Evolutionary conservation across 1,140 invertebrate genomes (phyloP), one percentile per base, ranked within the genome.

Genomic region (Danaus plexippus): DNA sequence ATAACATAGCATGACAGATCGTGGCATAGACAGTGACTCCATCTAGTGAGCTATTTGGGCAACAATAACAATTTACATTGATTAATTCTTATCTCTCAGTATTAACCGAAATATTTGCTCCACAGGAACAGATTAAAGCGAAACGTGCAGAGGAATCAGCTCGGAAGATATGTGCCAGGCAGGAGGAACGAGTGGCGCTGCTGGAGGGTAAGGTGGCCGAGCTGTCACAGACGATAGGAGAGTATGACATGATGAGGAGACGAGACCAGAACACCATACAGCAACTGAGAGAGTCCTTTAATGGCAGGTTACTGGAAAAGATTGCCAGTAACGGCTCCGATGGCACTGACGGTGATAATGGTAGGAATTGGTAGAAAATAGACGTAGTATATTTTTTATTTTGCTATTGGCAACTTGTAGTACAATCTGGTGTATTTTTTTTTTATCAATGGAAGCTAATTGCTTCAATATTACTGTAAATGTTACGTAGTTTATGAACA

Each of bases 131-230:
- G 73, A 90, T 90, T 71, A 88, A 91, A 88, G 90, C 90, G 7
- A 84, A 89, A 54, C 87, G 89, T 44, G 92, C 91, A 2, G 93
- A 94, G 66, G 92, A 94, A 58, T 89, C 90, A 63, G 90, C 91
- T 2, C 89, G 91, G 56, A 89, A 90, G 58, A 87, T 91, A 43
- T 91, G 90, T 56, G 90, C 90, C 32, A 79, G 90, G 62, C 90
- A 94, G 71, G 94, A 96, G 83, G 90, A 93, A 44, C 87, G 94
- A 67, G 94, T 96, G 0, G 92, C 92, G 5, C 89, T 90, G 52
- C 88, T 97, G 50, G 95, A 97, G 84, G 89, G 91, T 4, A 90
- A 92, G 63, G 71, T 97, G 9, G 93, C 94, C 0, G 94, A 96
- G 75, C 84, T 96, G 9, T 95, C 94, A 0, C 90, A 91, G 52